Evolutionary conservation across 2,888 invertebrate genomes (phyloP).

Genomic region (Heteromyza rotundicornis): DNA sequence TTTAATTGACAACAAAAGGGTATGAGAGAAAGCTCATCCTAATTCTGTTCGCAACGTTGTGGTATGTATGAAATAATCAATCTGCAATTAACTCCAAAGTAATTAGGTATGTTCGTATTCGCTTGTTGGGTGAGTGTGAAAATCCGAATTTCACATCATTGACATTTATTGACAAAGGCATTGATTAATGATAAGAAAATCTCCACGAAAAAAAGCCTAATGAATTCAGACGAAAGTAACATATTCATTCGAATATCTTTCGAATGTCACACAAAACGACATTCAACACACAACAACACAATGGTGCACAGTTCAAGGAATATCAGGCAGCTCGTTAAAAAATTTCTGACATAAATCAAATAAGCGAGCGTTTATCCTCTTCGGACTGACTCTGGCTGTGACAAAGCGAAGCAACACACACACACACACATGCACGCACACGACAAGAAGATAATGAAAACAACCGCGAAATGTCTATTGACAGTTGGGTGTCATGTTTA

Average conservation of each 20-base stretch:
- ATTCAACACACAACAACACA: neutral
- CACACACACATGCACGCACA: constrained; percentile 26
- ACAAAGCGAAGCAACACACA: no score
- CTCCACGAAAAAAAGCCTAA: neutral
- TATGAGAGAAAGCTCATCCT: no score
- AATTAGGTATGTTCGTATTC: no score
- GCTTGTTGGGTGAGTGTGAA: no score
- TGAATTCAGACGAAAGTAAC: neutral
- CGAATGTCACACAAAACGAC: neutral
- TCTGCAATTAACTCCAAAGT: no score
- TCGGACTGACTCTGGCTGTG: constrained; percentile 23
- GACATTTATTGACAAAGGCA: constrained; percentile 61
- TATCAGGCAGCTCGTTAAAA: constrained; percentile 40
- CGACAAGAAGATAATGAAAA: no score
- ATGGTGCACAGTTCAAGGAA: neutral
- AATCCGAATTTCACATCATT: constrained; percentile 58
- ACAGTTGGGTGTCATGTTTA: constrained; percentile 65
- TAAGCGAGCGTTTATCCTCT: constrained; percentile 51
- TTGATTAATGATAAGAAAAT: constrained; percentile 61
- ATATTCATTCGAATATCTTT: neutral
- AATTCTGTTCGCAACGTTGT: no score
- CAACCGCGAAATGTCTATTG: constrained; percentile 63
- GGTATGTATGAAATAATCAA: no score
- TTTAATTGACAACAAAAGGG: no score
- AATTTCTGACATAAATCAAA: constrained; percentile 63